These are phyloP conservation scores for Lamprologus callipterus DNA, from an alignment of 2,113 vertebrate genomes.

Conservation along the genomic window DNA sequence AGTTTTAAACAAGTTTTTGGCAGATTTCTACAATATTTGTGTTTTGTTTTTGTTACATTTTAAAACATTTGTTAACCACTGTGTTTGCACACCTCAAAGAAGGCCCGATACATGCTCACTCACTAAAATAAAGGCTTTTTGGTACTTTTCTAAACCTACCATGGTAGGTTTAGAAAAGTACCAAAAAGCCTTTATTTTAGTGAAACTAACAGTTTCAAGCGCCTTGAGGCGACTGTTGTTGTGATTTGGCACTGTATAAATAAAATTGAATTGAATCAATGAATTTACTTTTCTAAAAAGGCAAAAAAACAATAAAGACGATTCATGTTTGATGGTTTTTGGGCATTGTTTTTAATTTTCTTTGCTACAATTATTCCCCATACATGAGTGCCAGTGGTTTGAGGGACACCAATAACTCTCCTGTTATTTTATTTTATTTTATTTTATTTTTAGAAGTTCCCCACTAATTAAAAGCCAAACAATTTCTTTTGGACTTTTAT, in stretches of 20 bases:
- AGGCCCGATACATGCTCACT: neutral
- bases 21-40: neutral
- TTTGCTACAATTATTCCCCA: neutral
- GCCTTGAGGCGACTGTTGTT: too few relatives aligned
- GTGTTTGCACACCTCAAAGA: neutral
- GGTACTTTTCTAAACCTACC: neutral
- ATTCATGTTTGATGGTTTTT: too few relatives aligned
- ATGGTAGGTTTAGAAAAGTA: too few relatives aligned
- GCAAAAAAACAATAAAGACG: too few relatives aligned
- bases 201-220: too few relatives aligned
- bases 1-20: neutral
- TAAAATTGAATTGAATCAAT: too few relatives aligned
- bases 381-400: neutral
- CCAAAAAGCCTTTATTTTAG: too few relatives aligned
- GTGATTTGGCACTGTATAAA: too few relatives aligned
- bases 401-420: neutral
- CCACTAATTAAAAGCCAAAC: neutral
- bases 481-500: neutral
- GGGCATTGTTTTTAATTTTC: neutral
- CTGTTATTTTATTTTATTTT: too few relatives aligned
- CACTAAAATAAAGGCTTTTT: neutral
- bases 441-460: rapidly evolving
- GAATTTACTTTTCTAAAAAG: too few relatives aligned
- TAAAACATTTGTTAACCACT: neutral
- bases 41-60: neutral